Percentiles rank a stretch among this genome's conserved stretches.
phyloP scores from a whole-genome alignment of 1,140 invertebrate species.

The Trigoniulus corallinus region DNA sequence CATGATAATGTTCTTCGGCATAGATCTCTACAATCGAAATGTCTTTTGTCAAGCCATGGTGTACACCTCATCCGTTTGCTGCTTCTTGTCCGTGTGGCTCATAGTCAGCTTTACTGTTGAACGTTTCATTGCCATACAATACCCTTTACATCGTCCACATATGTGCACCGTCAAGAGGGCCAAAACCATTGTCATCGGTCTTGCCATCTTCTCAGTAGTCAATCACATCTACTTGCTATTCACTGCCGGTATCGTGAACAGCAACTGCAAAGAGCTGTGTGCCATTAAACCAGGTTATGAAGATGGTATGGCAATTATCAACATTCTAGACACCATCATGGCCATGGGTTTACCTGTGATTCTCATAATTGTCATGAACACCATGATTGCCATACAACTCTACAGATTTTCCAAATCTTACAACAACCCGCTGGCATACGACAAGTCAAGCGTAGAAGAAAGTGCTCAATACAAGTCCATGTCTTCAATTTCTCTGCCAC shows the following conservation, averaged over 20 bases:
- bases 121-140: constrained; percentile 23
- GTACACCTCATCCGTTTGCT: constrained; percentile 22
- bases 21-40: constrained; percentile 21
- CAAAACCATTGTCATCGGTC: constrained; percentile 12
- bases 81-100: constrained; percentile 26
- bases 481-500: no score
- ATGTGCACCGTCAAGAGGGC: constrained; percentile 18
- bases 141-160: constrained; percentile 19
- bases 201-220: constrained; percentile 12
- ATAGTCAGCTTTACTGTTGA: constrained; percentile 26
- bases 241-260: constrained; percentile 13
- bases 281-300: constrained; percentile 28
- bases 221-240: constrained; percentile 18
- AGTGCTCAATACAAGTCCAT: no score
- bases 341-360: constrained; percentile 36
- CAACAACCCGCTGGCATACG: no score
- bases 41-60: constrained; percentile 22
- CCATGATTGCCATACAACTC: constrained; percentile 30
- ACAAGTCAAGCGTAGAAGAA: no score
- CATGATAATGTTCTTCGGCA: no score
- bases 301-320: constrained; percentile 32
- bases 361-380: constrained; percentile 39
- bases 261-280: constrained; percentile 25
- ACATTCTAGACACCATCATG: constrained; percentile 35
- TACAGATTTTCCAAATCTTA: no score